Evolutionary conservation across 2,113 vertebrate species (phyloP).

Genomic region (Prolemur simus): DNA sequence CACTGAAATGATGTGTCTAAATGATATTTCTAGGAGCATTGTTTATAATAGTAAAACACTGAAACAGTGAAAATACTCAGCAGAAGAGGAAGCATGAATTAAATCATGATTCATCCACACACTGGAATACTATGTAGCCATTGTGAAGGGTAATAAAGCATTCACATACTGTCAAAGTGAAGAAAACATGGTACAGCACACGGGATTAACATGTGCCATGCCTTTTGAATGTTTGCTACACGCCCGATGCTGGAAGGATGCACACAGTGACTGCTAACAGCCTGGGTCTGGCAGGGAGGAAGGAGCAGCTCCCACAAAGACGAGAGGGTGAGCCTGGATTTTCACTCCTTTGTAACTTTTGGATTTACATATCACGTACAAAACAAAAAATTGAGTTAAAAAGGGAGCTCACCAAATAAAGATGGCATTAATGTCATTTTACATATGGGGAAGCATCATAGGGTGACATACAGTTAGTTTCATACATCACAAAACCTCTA

Average conservation of each 20-base stretch:
- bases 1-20: neutral
- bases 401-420: neutral
- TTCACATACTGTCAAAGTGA: neutral
- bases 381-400: neutral
- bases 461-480: neutral
- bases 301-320: fast-evolving
- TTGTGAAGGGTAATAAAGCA: neutral
- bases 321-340: neutral
- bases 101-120: neutral
- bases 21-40: neutral
- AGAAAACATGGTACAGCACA: neutral
- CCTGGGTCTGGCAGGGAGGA: neutral
- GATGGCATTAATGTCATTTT: neutral
- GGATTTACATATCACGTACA: neutral
- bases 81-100: neutral
- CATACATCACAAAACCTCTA: neutral
- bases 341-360: neutral
- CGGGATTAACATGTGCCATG: fast-evolving
- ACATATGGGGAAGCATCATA: neutral
- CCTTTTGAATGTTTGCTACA: neutral
- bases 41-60: neutral
- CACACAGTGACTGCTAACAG: too few species aligned
- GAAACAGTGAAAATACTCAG: neutral
- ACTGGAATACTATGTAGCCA: neutral
- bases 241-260: neutral